Percentiles rank a stretch among this genome's conserved stretches.
Conservation (phyloP, 2,113 vertebrate species). For the Rhinolophus sinicus region DNA sequence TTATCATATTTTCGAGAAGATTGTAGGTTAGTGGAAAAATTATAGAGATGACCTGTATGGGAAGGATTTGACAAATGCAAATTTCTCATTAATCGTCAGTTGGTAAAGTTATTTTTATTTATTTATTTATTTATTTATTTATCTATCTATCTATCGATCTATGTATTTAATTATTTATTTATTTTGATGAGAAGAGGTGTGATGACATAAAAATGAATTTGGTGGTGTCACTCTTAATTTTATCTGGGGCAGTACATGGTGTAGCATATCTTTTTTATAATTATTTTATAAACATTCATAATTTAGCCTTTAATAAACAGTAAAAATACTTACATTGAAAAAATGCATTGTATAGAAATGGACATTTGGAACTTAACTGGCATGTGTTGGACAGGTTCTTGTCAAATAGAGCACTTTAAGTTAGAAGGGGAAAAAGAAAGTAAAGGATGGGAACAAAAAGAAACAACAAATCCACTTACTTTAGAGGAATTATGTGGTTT, state of each 20-base stretch:
- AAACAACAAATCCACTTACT: neutral
- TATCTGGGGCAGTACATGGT: neutral
- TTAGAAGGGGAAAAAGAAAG: neutral
- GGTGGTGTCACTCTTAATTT: neutral
- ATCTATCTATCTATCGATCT: too few relatives aligned
- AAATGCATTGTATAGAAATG: neutral
- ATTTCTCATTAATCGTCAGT: neutral
- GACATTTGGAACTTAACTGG: neutral
- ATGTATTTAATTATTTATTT: too few relatives aligned
- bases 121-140: neutral
- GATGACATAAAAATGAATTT: constrained; percentile 3
- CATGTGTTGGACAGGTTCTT: too few relatives aligned
- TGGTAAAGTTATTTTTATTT: neutral
- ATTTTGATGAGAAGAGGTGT: neutral
- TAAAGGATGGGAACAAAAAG: neutral
- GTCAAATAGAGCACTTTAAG: neutral
- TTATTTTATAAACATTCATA: neutral
- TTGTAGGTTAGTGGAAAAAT: neutral
- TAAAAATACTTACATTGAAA: neutral
- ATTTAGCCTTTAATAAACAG: neutral
- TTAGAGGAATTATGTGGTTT: neutral
- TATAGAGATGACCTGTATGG: neutral
- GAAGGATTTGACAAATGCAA: neutral
- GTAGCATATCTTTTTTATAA: neutral
- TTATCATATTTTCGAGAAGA: neutral